Evolutionary conservation across 1,140 invertebrate species (phyloP).

Genomic region (Aphidius ervi): DNA sequence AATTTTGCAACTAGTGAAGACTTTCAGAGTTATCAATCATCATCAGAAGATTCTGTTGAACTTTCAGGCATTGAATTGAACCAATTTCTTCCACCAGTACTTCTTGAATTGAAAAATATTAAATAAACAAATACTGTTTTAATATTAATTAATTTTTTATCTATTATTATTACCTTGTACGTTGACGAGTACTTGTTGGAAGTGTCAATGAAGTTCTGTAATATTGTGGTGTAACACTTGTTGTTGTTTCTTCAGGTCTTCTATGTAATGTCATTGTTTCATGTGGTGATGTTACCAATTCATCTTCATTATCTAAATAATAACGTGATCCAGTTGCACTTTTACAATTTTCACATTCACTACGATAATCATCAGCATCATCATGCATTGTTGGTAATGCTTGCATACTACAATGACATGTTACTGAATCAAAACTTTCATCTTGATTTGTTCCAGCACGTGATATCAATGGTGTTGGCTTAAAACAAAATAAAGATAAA

Average conservation of each 20-base stretch:
- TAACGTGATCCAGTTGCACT: slow-evolving; percentile 64
- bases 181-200: slow-evolving; percentile 62
- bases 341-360: slow-evolving; percentile 81
- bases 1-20: slow-evolving; percentile 5
- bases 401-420: slow-evolving; percentile 50
- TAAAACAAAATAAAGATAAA: slow-evolving; percentile 17
- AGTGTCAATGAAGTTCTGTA: slow-evolving; percentile 66
- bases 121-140: slow-evolving; percentile 22
- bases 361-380: slow-evolving; percentile 69
- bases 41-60: slow-evolving; percentile 54
- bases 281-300: slow-evolving; percentile 54
- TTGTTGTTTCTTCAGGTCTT: slow-evolving; percentile 53
- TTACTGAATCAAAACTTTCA: slow-evolving; percentile 50
- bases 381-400: slow-evolving; percentile 52
- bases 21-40: slow-evolving; percentile 31
- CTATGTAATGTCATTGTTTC: slow-evolving; percentile 71
- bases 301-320: slow-evolving; percentile 60
- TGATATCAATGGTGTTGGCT: slow-evolving; percentile 42
- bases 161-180: slow-evolving; percentile 51
- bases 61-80: slow-evolving; percentile 63
- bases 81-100: slow-evolving; percentile 61
- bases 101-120: slow-evolving; percentile 40
- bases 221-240: slow-evolving; percentile 52
- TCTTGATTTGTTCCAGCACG: slow-evolving; percentile 47
- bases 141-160: slow-evolving; percentile 14